These are phyloP conservation scores for Periophthalmus magnuspinnatus DNA, from an alignment of 2,797 vertebrate genomes.

Conservation along the genomic window DNA sequence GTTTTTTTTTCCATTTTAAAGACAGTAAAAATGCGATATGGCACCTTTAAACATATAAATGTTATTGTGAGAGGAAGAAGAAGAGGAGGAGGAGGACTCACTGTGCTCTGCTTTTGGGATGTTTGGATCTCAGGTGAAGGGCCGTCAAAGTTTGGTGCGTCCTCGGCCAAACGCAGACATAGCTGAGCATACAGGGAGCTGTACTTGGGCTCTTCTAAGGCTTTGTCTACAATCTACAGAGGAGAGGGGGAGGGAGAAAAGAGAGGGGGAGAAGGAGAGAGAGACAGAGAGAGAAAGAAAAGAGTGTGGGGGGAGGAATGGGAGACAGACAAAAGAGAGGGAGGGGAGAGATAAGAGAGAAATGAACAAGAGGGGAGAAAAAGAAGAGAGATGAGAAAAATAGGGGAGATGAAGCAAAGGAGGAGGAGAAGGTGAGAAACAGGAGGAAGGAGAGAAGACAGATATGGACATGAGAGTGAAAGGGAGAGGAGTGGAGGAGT, in stretches of 20 bases:
- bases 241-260: background rate
- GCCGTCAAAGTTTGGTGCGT: constrained; percentile 99
- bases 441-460: background rate
- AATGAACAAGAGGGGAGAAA: too few species aligned
- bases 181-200: constrained; percentile 98
- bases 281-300: background rate
- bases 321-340: too few species aligned
- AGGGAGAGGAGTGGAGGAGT: background rate
- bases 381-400: background rate
- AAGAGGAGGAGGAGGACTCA: constrained; percentile 54
- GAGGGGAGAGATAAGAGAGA: background rate
- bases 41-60: background rate
- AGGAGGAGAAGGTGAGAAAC: background rate
- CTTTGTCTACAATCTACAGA: constrained; percentile 98
- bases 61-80: background rate
- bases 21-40: too few species aligned
- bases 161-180: constrained; percentile 98
- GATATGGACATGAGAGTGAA: background rate
- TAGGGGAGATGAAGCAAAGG: too few species aligned
- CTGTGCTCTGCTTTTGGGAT: constrained; percentile 97
- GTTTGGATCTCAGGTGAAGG: constrained; percentile 86
- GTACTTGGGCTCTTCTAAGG: constrained; percentile 99
- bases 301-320: background rate
- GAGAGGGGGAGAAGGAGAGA: too few species aligned
- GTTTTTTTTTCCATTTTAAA: too few species aligned